These are phyloP conservation scores for Anabas testudineus DNA, from an alignment of 2,797 vertebrate genomes.

Conservation along the genomic window DNA sequence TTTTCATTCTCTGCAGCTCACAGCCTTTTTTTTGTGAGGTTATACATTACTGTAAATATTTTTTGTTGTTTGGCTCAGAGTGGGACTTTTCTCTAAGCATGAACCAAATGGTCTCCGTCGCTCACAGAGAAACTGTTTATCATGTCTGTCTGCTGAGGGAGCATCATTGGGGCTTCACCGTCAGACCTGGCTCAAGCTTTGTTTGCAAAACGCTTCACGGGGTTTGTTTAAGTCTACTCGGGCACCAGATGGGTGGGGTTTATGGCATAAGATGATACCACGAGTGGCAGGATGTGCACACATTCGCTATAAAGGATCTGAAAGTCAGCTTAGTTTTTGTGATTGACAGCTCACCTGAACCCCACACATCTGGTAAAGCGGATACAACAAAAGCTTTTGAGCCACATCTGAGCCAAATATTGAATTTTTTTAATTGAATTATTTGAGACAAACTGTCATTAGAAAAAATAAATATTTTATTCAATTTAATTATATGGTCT, in stretches of 20 bases:
- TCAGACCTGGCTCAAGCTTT: slow-evolving; percentile 73
- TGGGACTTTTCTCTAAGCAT: slow-evolving; percentile 66
- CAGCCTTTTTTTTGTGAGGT: slow-evolving; percentile 16
- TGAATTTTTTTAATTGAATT: too few species aligned
- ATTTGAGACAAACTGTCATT: too few species aligned
- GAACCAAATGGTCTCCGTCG: slow-evolving; percentile 70
- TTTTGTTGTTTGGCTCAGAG: slow-evolving; percentile 60
- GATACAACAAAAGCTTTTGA: not conserved
- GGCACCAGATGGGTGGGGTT: slow-evolving; percentile 74
- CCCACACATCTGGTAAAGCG: slow-evolving; percentile 41
- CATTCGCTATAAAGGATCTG: slow-evolving; percentile 50
- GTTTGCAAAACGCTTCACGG: slow-evolving; percentile 62
- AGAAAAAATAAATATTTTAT: too few species aligned
- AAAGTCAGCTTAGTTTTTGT: slow-evolving; percentile 52
- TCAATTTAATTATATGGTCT: too few species aligned
- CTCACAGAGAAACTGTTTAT: slow-evolving; percentile 63
- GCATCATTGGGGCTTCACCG: slow-evolving; percentile 48
- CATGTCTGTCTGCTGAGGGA: slow-evolving; percentile 48
- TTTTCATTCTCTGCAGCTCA: slow-evolving; percentile 43
- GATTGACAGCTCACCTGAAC: slow-evolving; percentile 73
- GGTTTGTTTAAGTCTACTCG: slow-evolving; percentile 69
- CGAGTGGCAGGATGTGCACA: slow-evolving; percentile 74
- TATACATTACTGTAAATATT: slow-evolving; percentile 72
- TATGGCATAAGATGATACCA: slow-evolving; percentile 58
- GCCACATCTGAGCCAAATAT: not conserved